Evolutionary conservation across 2,113 vertebrate genomes (phyloP).

Genomic region (Tor tambroides): DNA sequence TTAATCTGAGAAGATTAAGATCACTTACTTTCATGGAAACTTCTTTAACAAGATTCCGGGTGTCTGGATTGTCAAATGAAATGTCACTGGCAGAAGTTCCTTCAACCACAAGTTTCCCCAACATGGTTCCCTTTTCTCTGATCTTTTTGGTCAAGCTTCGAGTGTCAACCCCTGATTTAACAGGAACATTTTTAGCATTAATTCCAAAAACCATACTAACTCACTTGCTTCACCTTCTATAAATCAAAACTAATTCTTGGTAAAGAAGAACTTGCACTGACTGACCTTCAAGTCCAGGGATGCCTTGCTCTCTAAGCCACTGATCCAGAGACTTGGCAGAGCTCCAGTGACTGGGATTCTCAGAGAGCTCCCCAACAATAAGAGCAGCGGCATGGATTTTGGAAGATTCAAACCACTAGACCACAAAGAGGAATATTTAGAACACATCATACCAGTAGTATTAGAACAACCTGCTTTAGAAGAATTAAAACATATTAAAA

Average conservation of each 20-base stretch:
- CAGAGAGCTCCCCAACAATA: slow-evolving; percentile 88
- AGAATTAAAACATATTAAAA: background rate
- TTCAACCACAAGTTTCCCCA: slow-evolving; percentile 88
- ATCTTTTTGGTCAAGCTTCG: slow-evolving; percentile 89
- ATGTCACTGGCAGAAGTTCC: slow-evolving; percentile 72
- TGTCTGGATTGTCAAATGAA: slow-evolving; percentile 84
- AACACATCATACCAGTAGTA: background rate
- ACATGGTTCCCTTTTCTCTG: slow-evolving; percentile 87
- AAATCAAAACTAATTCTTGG: background rate
- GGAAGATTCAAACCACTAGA: slow-evolving; percentile 94
- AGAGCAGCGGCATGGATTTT: slow-evolving; percentile 87
- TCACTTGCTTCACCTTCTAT: too few relatives aligned
- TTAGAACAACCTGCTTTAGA: too few relatives aligned
- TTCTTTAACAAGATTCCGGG: slow-evolving; percentile 85
- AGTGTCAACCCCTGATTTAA: slow-evolving; percentile 85
- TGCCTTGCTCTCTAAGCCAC: slow-evolving; percentile 90
- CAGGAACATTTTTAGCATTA: background rate
- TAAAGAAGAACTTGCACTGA: background rate
- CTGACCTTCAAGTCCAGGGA: slow-evolving; percentile 90
- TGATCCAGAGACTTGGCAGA: slow-evolving; percentile 80
- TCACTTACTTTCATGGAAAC: slow-evolving; percentile 88
- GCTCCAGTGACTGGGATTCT: slow-evolving; percentile 92
- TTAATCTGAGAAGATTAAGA: background rate
- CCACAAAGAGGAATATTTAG: background rate
- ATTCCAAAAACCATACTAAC: background rate